phyloP scores from a whole-genome alignment of 2,113 vertebrate species.

The Oxyura jamaicensis region DNA sequence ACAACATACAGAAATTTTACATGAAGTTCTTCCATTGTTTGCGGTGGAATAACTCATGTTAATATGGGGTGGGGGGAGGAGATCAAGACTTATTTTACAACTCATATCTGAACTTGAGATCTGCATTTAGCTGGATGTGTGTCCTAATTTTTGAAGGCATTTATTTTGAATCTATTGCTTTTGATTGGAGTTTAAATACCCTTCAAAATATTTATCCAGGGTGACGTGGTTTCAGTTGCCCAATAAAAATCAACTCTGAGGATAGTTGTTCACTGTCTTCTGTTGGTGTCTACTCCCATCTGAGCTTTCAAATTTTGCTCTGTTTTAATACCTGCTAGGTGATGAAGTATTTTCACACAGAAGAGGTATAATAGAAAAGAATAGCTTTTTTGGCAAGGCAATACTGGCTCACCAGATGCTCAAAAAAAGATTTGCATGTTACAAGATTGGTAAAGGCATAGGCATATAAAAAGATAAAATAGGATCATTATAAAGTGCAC shows the following conservation, averaged over 20 bases:
- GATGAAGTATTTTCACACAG: neutral
- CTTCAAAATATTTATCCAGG: neutral
- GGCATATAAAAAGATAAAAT: neutral
- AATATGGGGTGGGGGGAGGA: neutral
- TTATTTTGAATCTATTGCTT: neutral
- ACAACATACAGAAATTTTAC: neutral
- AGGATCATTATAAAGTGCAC: neutral
- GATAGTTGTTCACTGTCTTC: neutral
- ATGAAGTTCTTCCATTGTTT: constrained; percentile 14
- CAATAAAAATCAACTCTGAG: neutral
- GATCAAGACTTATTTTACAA: neutral
- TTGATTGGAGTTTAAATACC: neutral
- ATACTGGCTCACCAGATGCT: neutral
- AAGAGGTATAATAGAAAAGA: neutral
- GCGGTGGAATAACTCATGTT: neutral
- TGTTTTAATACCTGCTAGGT: neutral
- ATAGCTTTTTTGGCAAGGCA: neutral
- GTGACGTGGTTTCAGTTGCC: neutral
- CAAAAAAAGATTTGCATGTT: neutral
- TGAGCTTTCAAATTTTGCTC: neutral
- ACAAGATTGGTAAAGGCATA: neutral
- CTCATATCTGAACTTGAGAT: neutral
- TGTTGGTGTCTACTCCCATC: neutral
- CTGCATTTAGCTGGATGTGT: neutral
- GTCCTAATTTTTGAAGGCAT: neutral